Percentiles rank a stretch among this genome's conserved stretches.
Evolutionary conservation across 2,797 vertebrate species (phyloP).

Genomic region (Galaxias olidus): DNA sequence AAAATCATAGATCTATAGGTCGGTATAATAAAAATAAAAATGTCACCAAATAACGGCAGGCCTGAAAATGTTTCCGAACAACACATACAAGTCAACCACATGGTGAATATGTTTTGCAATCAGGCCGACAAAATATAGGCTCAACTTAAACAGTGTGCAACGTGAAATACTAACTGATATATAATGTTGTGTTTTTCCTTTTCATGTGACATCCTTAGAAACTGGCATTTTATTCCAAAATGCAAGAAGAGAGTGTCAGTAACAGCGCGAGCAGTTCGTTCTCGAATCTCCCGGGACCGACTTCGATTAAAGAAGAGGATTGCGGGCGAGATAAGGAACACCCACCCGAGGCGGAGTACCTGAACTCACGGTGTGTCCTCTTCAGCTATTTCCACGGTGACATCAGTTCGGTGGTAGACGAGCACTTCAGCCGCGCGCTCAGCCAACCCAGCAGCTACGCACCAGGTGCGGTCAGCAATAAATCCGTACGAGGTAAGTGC

Average conservation of each 20-base stretch:
- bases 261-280: slow-evolving; percentile 75
- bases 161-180: neutral
- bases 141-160: neutral
- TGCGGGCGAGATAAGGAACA: slow-evolving; percentile 89
- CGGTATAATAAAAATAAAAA: neutral
- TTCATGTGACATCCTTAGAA: slow-evolving; percentile 73
- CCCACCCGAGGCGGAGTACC: slow-evolving; percentile 92
- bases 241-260: slow-evolving; percentile 91
- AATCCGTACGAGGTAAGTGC: slow-evolving; percentile 71
- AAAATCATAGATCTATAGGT: neutral
- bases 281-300: slow-evolving; percentile 74
- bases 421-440: slow-evolving; percentile 96
- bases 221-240: slow-evolving; percentile 95
- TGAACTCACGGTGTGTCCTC: slow-evolving; percentile 92
- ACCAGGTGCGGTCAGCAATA: slow-evolving; percentile 72
- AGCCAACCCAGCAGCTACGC: slow-evolving; percentile 86
- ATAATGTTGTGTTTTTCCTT: neutral
- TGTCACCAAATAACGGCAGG: neutral
- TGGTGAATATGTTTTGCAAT: neutral
- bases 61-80: neutral
- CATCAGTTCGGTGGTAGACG: slow-evolving; percentile 95
- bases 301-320: slow-evolving; percentile 93
- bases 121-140: too few relatives aligned
- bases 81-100: neutral
- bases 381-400: slow-evolving; percentile 98